Percentiles rank a stretch among this genome's conserved stretches.
Conservation (phyloP, 2,888 invertebrate species). For the Leptogaster cylindrica region DNA sequence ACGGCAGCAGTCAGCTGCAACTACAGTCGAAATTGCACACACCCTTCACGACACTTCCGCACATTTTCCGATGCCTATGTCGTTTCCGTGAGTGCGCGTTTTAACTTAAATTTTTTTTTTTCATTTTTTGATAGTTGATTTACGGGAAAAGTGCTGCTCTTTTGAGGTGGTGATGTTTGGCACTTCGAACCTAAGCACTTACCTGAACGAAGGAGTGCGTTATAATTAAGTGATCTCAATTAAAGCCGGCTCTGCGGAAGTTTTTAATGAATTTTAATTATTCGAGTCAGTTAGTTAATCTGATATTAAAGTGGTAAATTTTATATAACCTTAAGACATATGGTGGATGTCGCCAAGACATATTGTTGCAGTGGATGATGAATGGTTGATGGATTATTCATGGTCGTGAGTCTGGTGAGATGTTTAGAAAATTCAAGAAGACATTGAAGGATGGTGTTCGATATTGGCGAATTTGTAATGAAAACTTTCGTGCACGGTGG, state of each 20-base stretch:
- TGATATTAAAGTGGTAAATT: slow-evolving; percentile 2
- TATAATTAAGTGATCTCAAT: slow-evolving; percentile 11
- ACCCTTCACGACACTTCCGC: neutral
- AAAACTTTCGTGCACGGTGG: too few relatives aligned
- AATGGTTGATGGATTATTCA: slow-evolving; percentile 41
- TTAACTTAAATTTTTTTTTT: slow-evolving; percentile 3
- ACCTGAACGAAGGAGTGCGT: slow-evolving; percentile 3
- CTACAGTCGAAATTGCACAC: neutral
- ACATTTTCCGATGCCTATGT: neutral
- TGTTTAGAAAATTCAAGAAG: too few relatives aligned
- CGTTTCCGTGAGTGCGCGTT: slow-evolving; percentile 36
- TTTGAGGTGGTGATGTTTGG: slow-evolving; percentile 2
- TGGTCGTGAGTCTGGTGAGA: neutral
- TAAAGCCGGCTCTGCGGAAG: too few relatives aligned
- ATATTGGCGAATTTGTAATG: too few relatives aligned
- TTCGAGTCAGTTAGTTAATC: neutral
- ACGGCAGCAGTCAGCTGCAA: too few relatives aligned
- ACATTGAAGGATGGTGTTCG: too few relatives aligned
- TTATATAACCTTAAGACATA: slow-evolving; percentile 26
- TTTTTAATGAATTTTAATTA: neutral
- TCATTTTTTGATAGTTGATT: slow-evolving; percentile 3
- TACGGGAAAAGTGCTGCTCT: slow-evolving; percentile 17
- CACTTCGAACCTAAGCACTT: neutral
- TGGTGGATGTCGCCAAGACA: slow-evolving; percentile 19
- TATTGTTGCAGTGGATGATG: slow-evolving; percentile 20